phyloP scores from a whole-genome alignment of 1,140 invertebrate genomes.

The Myzus persicae region DNA sequence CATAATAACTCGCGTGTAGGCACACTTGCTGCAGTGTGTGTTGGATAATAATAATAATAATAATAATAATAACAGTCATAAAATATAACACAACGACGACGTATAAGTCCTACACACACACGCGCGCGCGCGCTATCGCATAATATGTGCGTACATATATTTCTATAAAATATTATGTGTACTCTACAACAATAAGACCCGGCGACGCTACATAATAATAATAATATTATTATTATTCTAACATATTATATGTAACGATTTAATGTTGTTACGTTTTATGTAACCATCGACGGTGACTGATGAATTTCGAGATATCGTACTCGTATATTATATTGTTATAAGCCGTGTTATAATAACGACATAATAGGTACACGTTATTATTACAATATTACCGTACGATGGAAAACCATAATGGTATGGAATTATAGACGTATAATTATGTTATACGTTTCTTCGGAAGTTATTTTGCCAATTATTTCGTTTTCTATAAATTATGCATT shows the following conservation, averaged over 20 bases:
- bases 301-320: conserved; percentile 11
- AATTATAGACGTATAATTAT: too few species aligned
- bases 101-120: neutral
- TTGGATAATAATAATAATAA: conserved; percentile 25
- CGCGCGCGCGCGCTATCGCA: neutral
- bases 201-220: neutral
- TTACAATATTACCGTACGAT: neutral
- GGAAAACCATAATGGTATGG: neutral
- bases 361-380: neutral
- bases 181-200: neutral
- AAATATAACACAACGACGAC: conserved; percentile 4
- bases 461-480: neutral
- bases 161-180: neutral
- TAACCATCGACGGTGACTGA: conserved; percentile 23
- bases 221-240: neutral
- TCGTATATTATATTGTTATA: neutral
- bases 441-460: neutral
- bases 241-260: conserved; percentile 18
- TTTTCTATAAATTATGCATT: neutral
- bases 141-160: neutral
- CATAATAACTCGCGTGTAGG: neutral
- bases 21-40: neutral
- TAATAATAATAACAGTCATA: neutral
- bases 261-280: conserved; percentile 22
- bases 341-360: neutral